Evolutionary conservation across 2,797 vertebrate species (phyloP), one percentile per base, ranked within the genome.

Genomic region (Tragopan temminckii): DNA sequence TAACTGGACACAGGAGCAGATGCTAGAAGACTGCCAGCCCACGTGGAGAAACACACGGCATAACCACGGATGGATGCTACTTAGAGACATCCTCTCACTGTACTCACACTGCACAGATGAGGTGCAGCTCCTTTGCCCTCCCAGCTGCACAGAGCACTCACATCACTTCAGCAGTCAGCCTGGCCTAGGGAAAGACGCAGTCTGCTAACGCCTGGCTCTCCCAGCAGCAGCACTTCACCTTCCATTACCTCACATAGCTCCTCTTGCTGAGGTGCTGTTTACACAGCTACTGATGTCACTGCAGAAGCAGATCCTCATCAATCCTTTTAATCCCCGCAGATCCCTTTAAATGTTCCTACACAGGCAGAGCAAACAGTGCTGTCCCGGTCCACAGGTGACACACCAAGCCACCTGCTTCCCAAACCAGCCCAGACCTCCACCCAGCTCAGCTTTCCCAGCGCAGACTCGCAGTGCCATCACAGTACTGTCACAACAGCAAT

Each of bases 311-410:
- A 96, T 63, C 94, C 90, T 50, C 85, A 42, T 12, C 88, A 95
- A 95, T 48, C 93, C 90, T 35, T 89, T 25, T 80, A 95, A 96
- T 95, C 88, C 93, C 58, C 24, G 33, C 31, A 82, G 71, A 96
- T 96, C 95, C 89, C 75, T 93, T 95, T 74, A 92, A 96, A 94
- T 58, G 83, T 61, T 82, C 90, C 95, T 92, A 45, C 11, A 3
- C 1, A 83, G 90, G 59, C 57, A 88, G 24, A 70, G 57, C 55
- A 88, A 92, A 92, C 71, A 91, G 36, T 21, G 2, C 1, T 33
- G 80, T 27, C 55, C 95, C 93, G 61, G 58, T 20, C 78, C 67
- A 46, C 91, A 94, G 88, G 74, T 70, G 71, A 89, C 53, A n/a
- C 27, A 70, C 3, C 68, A 45, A 62, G 24, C 72, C 42, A 59